A percentile compares a stretch with the other conserved stretches of the same genome.
Evolutionary conservation across 2,113 vertebrate genomes (phyloP).

Genomic region (Aldabrachelys gigantea): DNA sequence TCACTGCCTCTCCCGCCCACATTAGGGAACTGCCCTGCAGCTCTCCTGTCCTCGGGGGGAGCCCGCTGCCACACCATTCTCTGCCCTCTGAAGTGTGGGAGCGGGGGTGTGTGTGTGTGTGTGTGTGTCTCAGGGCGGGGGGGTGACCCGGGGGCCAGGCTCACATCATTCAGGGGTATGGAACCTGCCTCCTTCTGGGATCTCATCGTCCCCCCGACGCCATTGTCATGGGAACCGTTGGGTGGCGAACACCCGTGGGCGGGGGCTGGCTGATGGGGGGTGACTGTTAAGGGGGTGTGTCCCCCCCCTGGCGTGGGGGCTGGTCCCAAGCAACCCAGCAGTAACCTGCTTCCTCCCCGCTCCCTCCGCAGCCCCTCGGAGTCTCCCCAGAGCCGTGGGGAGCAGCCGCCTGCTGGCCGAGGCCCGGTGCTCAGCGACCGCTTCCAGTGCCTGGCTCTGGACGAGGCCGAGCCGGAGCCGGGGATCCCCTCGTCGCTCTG

Average conservation of each 20-base stretch:
- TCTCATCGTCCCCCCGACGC: too few species aligned
- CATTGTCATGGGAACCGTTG: neutral
- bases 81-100: neutral
- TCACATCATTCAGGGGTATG: neutral
- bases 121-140: too few species aligned
- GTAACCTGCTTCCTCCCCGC: neutral
- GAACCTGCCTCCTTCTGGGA: neutral
- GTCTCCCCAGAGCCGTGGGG: neutral
- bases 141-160: too few species aligned
- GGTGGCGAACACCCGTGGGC: too few species aligned
- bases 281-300: neutral
- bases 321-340: neutral
- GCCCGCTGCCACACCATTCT: fast-evolving
- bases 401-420: conserved; percentile 44
- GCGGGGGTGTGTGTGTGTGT: too few species aligned
- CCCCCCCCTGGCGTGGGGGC: neutral
- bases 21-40: too few species aligned
- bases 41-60: too few species aligned
- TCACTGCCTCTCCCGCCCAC: too few species aligned
- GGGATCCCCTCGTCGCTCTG: conserved; percentile 37
- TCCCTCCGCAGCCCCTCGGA: neutral
- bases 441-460: conserved; percentile 82
- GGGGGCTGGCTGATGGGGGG: neutral
- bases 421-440: conserved; percentile 82
- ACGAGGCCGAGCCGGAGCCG: conserved; percentile 74